phyloP scores from a whole-genome alignment of 1,140 invertebrate genomes.

The Oncopodura yosiiana region DNA sequence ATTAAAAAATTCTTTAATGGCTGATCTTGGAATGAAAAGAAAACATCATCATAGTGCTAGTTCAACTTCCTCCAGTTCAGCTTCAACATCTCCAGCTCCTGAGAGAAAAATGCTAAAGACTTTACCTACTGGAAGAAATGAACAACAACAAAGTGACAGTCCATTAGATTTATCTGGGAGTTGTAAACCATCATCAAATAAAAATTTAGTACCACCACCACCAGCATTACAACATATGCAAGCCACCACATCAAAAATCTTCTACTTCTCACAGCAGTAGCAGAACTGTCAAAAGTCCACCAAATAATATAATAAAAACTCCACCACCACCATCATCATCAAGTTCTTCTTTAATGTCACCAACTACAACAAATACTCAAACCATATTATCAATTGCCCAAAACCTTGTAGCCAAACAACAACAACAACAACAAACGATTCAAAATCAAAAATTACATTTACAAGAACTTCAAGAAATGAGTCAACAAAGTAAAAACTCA shows the following conservation, averaged over 20 bases:
- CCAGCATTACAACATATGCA: conserved; percentile 14
- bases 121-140: background rate
- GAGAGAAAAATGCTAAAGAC: no score
- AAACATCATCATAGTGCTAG: no score
- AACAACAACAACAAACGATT: conserved; percentile 20
- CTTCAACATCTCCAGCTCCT: no score
- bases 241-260: conserved; percentile 1
- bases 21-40: no score
- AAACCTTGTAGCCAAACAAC: conserved; percentile 35
- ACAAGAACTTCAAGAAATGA: conserved; percentile 7
- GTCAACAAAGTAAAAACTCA: conserved; percentile 1
- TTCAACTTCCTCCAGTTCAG: no score
- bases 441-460: conserved; percentile 19
- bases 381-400: conserved; percentile 38
- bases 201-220: conserved; percentile 12
- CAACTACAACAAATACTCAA: conserved; percentile 21
- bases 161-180: conserved; percentile 33
- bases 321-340: background rate
- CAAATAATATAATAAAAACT: conserved; percentile 9
- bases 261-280: conserved; percentile 1
- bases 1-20: no score
- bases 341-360: conserved; percentile 3
- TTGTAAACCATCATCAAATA: no score
- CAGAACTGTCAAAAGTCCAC: background rate
- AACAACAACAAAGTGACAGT: conserved; percentile 21